Base-by-base conservation (phyloP, 2,797 vertebrate genomes). In the Cirrhinus mrigala region DNA sequence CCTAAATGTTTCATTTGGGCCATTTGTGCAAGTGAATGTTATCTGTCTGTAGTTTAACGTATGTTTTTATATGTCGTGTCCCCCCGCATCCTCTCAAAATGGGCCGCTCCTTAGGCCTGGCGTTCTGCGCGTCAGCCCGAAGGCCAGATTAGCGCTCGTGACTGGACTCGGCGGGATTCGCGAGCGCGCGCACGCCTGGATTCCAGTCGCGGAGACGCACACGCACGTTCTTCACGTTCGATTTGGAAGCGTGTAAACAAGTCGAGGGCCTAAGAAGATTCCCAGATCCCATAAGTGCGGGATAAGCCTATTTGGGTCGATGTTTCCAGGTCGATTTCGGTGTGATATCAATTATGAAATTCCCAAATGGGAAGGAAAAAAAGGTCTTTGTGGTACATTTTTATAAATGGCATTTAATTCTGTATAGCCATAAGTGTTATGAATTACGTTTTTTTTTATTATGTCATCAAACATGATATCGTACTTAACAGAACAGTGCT, bases 151-250 rank as follows among this genome's bases (percentile, higher is more conserved):
- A 94, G 92, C 87, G 79, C 50, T 86, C 87, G 91, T 88, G 86
- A 89, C 93, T 90, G 93, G 93, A 91, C 92, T 87, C 91, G 90
- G 92, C 93, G 89, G 93, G 94, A 94, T 92, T 84, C 92, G 88
- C 86, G 86, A 62, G 92, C 79, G 70, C 89, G 50, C 88, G 89
- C 77, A 92, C 94, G 94, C 92, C 92, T 85, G 82, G 29, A 76
- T 90, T 90, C 83, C 90, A 89, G 87, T 54, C 86, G 87, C 90
- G 87, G 79, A 88, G 90, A 58, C 48, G 6, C 60, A 58, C 58
- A 33, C 73, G 62, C 74, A 81, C 89, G 75, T 89, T 75, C 87
- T 52, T 74, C 82, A 84, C 87, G 89, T 89, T 83, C 85, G 88
- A 87, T 87, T 64, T 37, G 68, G 80, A 86, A 79, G 66, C 75